Percentiles rank a stretch among this genome's conserved stretches.
Conservation (phyloP, 1,140 invertebrate genomes). For the Medauroidea extradentata region DNA sequence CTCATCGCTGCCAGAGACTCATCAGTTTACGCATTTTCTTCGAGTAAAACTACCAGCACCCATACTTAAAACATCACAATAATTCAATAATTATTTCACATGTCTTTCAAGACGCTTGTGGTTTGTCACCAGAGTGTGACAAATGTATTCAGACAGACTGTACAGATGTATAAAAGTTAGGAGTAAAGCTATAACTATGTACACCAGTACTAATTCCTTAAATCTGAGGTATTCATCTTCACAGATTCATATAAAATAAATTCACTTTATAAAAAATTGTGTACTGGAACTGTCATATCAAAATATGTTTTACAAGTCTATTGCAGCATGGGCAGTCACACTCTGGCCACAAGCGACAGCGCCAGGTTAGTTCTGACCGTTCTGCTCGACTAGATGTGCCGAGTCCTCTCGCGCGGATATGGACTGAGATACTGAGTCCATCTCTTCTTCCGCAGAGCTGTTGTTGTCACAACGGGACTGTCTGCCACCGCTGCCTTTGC, state of each 20-base stretch:
- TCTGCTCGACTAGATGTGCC: constrained; percentile 13
- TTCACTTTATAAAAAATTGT: too few species aligned
- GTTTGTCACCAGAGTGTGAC: too few species aligned
- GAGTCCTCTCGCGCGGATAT: constrained; percentile 9
- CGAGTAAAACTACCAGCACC: constrained; percentile 15
- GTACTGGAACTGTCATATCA: too few species aligned
- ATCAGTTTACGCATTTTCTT: background rate
- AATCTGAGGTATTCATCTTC: too few species aligned
- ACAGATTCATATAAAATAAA: too few species aligned
- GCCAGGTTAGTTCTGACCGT: constrained; percentile 16
- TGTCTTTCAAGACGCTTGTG: too few species aligned
- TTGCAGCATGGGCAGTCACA: background rate
- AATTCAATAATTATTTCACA: background rate
- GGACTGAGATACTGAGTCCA: background rate
- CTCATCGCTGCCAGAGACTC: background rate
- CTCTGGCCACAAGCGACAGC: constrained; percentile 5
- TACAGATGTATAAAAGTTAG: too few species aligned
- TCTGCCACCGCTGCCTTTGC: background rate
- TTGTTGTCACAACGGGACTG: constrained; percentile 6
- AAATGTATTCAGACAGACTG: too few species aligned
- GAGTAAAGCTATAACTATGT: too few species aligned
- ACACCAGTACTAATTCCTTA: too few species aligned
- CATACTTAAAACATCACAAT: constrained; percentile 14
- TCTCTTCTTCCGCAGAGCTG: constrained; percentile 2
- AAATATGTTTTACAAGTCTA: too few species aligned